Evolutionary conservation across 92 coral and sea anemone species (phyloP), one percentile per base, ranked within the genome.

Genomic region (Zoanthus sociatus): DNA sequence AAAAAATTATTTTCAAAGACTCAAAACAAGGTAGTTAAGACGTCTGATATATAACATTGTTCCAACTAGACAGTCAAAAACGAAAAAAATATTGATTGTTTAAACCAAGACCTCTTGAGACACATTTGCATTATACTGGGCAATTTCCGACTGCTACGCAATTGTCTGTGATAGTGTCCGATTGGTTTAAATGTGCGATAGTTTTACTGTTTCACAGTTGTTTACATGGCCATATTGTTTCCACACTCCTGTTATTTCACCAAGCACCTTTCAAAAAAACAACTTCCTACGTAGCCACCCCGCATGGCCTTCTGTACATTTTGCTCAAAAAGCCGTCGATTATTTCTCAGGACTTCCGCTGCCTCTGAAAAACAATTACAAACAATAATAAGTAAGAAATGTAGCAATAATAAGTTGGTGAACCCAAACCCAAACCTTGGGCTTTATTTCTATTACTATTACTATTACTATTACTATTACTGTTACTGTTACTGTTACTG

Each of bases 281-380:
- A 95, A 73, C 99, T 94, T 44, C 98, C 98, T 51, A 97, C 95
- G 20, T 92, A 97, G 5, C 99, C 99, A 20, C 99, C 99, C 51
- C 99, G 90, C 98, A 97, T 93, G 71, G 99, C 98, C 85, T 94
- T 97, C 89, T 93, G 94, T 21, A 97, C 99, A 78, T 97, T 97
- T 81, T 95, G 98, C 89, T 97, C 99, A 89, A 97, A 97, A 74
- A 95, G 93, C 76, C 99, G 95, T 88, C 99, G 92, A 87, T 97
- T 97, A 73, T 92, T 86, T 77, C 98, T 88, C 55, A 97, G 92
- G 60, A 97, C 99, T 72, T 97, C 99, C 47, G 99, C 99, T 7
- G 99, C 99, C 77, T 97, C 99, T 97, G 95, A 9, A 77, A 30
- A 17, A 72, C 14, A 17, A 70, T 37, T 37, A 37, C 42, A 37